Percentiles rank a stretch among this genome's conserved stretches.
Evolutionary conservation across 1,140 invertebrate species (phyloP).

Genomic region (Octopus sinensis): DNA sequence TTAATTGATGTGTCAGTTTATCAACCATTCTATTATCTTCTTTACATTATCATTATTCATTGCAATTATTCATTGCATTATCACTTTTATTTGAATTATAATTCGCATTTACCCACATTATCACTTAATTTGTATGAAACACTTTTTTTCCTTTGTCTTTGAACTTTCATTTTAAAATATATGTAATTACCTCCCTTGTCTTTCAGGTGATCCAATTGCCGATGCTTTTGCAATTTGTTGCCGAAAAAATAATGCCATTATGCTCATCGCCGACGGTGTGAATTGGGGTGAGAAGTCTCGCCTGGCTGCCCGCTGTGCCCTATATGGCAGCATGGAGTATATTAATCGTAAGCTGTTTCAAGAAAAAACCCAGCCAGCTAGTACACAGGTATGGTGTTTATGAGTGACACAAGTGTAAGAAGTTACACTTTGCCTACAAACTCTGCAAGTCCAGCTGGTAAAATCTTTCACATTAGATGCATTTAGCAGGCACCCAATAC

Average conservation of each 20-base stretch:
- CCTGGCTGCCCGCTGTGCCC: conserved; percentile 81
- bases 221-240: conserved; percentile 84
- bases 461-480: too few species aligned
- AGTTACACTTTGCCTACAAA: background rate
- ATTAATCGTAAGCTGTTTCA: conserved; percentile 75
- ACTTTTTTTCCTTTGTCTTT: background rate
- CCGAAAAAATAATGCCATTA: conserved; percentile 73
- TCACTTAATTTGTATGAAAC: background rate
- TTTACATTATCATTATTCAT: too few species aligned
- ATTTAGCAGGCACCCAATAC: too few species aligned
- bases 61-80: background rate
- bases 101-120: background rate
- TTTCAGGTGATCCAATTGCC: conserved; percentile 78
- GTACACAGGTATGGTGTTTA: conserved; percentile 55
- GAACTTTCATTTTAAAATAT: too few species aligned
- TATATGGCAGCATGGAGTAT: conserved; percentile 83
- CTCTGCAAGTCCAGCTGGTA: too few species aligned
- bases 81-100: conserved; percentile 1
- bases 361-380: conserved; percentile 47
- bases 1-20: too few species aligned
- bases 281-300: conserved; percentile 90
- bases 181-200: background rate
- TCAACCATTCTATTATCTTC: too few species aligned
- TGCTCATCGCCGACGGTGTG: conserved; percentile 86
- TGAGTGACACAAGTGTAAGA: background rate